Evolutionary conservation across 2,888 invertebrate species (phyloP).

Genomic region (Lepeophtheirus nordmannii): DNA sequence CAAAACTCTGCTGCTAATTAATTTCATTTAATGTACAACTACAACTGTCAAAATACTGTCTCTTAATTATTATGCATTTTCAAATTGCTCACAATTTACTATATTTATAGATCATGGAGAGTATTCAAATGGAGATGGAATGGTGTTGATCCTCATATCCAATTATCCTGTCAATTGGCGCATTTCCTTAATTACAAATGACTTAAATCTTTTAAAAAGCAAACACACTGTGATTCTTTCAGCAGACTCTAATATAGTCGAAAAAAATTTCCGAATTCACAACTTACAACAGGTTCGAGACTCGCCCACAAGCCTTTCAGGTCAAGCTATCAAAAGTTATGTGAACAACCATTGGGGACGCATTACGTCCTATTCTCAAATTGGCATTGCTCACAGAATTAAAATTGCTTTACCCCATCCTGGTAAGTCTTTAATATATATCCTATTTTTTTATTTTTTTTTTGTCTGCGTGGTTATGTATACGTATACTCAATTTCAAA

Average conservation of each 20-base stretch:
- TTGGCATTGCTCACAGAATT: background rate
- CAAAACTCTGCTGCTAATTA: no score
- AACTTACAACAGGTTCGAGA: background rate
- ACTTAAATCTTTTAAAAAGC: background rate
- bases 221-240: background rate
- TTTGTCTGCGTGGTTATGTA: no score
- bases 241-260: background rate
- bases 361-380: background rate
- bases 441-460: background rate
- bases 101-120: background rate
- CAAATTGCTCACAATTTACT: no score
- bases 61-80: no score
- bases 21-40: no score
- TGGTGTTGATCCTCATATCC: background rate
- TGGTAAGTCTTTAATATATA: background rate
- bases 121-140: background rate
- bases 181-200: background rate
- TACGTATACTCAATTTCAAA: no score
- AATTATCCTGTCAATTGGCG: background rate
- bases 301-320: background rate
- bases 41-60: no score
- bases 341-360: background rate
- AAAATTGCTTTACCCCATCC: background rate
- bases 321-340: background rate
- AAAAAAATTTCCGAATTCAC: background rate